Evolutionary conservation across 2,888 invertebrate genomes (phyloP).

Genomic region (Phaedon cochleariae): DNA sequence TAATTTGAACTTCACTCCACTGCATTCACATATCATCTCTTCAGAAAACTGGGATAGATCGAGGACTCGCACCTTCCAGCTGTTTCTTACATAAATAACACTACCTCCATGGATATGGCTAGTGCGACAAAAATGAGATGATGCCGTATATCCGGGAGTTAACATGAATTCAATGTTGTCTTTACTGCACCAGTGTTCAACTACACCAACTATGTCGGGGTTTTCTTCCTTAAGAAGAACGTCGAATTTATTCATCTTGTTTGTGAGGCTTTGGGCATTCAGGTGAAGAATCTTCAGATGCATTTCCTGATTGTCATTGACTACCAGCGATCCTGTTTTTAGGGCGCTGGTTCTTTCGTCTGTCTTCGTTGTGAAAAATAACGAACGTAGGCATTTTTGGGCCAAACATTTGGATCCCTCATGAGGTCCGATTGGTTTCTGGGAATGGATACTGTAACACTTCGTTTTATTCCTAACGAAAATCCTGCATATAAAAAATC

Average conservation of each 20-base stretch:
- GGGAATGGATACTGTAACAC: too few species aligned
- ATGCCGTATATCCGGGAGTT: constrained; percentile 3
- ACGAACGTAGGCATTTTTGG: too few species aligned
- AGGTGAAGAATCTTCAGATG: constrained; percentile 5
- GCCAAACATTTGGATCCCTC: too few species aligned
- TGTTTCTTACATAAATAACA: constrained; percentile 4
- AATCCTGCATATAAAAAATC: too few species aligned
- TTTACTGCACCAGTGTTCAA: constrained; percentile 15
- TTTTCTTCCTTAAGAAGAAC: constrained; percentile 18
- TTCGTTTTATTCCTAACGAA: too few species aligned
- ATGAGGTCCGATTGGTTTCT: too few species aligned
- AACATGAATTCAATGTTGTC: constrained; percentile 3
- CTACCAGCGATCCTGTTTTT: too few species aligned
- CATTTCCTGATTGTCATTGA: not conserved
- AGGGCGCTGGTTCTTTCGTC: too few species aligned
- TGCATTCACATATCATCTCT: constrained; percentile 1
- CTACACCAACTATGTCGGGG: constrained; percentile 19
- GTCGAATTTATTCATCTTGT: not conserved
- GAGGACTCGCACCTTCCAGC: not conserved
- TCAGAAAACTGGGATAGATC: not conserved
- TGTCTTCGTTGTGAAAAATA: too few species aligned
- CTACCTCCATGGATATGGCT: constrained; percentile 2
- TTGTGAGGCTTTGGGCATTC: constrained; percentile 14
- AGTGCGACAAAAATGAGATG: constrained; percentile 7
- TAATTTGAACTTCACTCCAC: not conserved